These are phyloP conservation scores for Siniperca obscura DNA, from an alignment of 2,797 vertebrate species.

Conservation along the genomic window DNA sequence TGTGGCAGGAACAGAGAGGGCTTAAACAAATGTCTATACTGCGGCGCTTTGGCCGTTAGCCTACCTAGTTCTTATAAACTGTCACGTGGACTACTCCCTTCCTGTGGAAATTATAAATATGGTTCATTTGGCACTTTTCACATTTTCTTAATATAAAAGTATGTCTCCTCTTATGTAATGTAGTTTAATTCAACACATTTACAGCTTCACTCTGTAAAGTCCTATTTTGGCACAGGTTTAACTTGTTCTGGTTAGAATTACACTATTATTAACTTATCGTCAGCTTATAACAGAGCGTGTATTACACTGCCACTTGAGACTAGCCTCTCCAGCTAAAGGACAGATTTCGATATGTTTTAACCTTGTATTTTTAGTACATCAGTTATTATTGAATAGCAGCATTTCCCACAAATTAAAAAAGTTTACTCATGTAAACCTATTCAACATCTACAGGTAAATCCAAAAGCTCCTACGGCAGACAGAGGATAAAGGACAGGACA, in stretches of 20 bases:
- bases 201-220: slow-evolving; percentile 80
- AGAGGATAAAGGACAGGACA: slow-evolving; percentile 83
- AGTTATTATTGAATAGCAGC: slow-evolving; percentile 89
- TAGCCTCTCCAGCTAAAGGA: slow-evolving; percentile 83
- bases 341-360: slow-evolving; percentile 86
- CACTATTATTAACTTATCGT: slow-evolving; percentile 72
- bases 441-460: slow-evolving; percentile 81
- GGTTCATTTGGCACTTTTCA: slow-evolving; percentile 90
- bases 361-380: slow-evolving; percentile 83
- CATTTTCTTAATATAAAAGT: slow-evolving; percentile 88
- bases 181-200: slow-evolving; percentile 82
- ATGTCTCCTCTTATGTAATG: slow-evolving; percentile 83
- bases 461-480: slow-evolving; percentile 83
- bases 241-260: slow-evolving; percentile 82
- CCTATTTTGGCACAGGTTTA: slow-evolving; percentile 88
- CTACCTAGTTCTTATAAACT: slow-evolving; percentile 70
- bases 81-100: slow-evolving; percentile 60
- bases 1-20: slow-evolving; percentile 77
- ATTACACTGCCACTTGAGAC: slow-evolving; percentile 79
- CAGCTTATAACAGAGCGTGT: slow-evolving; percentile 79
- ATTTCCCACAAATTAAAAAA: slow-evolving; percentile 85
- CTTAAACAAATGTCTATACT: slow-evolving; percentile 75
- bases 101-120: slow-evolving; percentile 81
- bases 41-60: slow-evolving; percentile 69
- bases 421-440: slow-evolving; percentile 82